Percentiles rank a stretch among this genome's conserved stretches.
phyloP scores from a whole-genome alignment of 2,797 vertebrate genomes.

The Dicrostonyx torquatus region DNA sequence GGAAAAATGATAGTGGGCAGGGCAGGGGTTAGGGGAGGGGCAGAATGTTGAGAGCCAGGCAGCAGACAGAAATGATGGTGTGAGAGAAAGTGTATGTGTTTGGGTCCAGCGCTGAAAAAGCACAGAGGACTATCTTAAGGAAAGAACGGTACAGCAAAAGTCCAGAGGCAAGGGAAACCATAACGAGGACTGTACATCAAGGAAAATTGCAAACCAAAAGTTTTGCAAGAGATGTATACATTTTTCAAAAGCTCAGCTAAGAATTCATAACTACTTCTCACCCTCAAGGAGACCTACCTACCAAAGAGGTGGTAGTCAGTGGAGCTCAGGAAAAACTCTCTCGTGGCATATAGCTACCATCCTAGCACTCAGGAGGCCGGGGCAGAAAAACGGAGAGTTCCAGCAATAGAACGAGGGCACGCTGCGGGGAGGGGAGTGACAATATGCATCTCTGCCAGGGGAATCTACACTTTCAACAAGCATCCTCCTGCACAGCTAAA shows the following conservation, averaged over 20 bases:
- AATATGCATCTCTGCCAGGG: neutral
- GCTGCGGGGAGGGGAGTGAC: neutral
- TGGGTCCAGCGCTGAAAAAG: neutral
- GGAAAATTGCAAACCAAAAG: slow-evolving; percentile 38
- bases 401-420: neutral
- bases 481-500: neutral
- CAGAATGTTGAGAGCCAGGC: neutral
- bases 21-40: neutral
- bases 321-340: neutral
- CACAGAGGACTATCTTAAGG: neutral
- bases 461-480: neutral
- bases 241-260: neutral
- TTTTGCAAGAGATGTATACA: neutral
- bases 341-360: too few species aligned
- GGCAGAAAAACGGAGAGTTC: neutral
- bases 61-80: neutral
- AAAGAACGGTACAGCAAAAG: neutral
- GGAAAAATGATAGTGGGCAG: neutral
- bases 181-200: neutral
- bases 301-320: neutral
- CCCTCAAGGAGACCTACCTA: slow-evolving; percentile 20
- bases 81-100: neutral
- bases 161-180: neutral
- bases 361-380: neutral
- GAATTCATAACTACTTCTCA: neutral